phyloP scores from a whole-genome alignment of 37 sponge, comb jelly and placozoan genomes.

The Chondrilla cf. caribensis region DNA sequence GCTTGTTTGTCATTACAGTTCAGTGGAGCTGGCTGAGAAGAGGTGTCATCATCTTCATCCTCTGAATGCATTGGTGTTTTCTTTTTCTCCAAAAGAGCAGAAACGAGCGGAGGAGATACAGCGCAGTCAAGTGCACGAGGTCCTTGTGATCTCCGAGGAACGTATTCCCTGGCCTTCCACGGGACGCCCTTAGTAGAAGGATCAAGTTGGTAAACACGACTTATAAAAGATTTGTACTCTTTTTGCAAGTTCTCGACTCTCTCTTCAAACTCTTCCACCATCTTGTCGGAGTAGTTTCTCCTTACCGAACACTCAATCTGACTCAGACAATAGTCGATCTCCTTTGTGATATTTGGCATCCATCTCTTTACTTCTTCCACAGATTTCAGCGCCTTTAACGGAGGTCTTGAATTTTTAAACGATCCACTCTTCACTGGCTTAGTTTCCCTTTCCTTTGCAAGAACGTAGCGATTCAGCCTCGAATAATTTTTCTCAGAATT shows the following conservation, averaged over 20 bases:
- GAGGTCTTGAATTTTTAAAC: background rate
- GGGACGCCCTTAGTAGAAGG: conserved; percentile 48
- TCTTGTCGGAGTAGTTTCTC: conserved; percentile 53
- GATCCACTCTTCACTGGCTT: background rate
- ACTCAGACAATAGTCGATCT: conserved; percentile 55
- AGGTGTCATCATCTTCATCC: background rate
- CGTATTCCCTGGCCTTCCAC: conserved; percentile 65
- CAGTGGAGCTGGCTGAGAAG: too few species aligned
- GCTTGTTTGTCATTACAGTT: too few species aligned
- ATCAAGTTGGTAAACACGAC: conserved; percentile 48
- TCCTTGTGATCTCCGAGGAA: conserved; percentile 23
- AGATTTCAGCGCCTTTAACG: conserved; percentile 18
- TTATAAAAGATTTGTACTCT: conserved; percentile 60
- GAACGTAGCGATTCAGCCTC: conserved; percentile 58
- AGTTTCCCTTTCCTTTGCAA: conserved; percentile 48
- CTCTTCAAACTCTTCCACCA: conserved; percentile 56
- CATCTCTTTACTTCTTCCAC: conserved; percentile 76
- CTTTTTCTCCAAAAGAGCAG: background rate
- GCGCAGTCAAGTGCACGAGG: background rate
- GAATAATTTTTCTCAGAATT: conserved; percentile 51
- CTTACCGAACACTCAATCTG: conserved; percentile 42
- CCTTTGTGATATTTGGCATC: conserved; percentile 66
- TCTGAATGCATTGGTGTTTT: background rate
- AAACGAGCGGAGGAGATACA: background rate
- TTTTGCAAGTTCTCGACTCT: conserved; percentile 49